These are phyloP conservation scores for Calephelis nemesis DNA, from an alignment of 1,140 invertebrate genomes.

Conservation along the genomic window DNA sequence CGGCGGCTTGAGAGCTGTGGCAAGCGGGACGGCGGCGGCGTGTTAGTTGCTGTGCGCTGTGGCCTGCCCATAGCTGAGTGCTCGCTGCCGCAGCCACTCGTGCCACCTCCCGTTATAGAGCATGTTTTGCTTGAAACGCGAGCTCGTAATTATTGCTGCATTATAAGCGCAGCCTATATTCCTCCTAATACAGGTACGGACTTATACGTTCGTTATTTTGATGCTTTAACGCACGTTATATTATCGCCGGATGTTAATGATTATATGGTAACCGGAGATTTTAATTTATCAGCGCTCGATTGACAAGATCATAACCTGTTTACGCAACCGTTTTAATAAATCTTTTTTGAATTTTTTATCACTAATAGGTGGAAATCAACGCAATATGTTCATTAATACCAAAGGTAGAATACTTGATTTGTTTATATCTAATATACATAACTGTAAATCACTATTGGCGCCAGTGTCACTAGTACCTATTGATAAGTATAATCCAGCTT, in stretches of 20 bases:
- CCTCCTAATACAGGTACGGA: neutral
- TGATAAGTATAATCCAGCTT: conserved; percentile 22
- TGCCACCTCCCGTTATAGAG: neutral
- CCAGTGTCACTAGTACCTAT: conserved; percentile 23
- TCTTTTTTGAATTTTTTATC: neutral
- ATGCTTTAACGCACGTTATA: neutral
- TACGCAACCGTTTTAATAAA: neutral
- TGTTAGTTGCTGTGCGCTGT: conserved; percentile 28
- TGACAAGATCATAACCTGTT: neutral
- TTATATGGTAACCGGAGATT: neutral
- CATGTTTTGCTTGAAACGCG: neutral
- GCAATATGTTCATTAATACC: neutral
- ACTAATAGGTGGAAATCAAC: neutral
- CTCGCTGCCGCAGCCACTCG: neutral
- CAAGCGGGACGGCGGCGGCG: conserved; percentile 29
- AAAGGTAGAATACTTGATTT: neutral
- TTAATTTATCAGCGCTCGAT: neutral
- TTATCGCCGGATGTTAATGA: neutral
- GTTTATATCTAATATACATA: neutral
- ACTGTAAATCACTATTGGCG: conserved; percentile 4
- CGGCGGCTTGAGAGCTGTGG: neutral
- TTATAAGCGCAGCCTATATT: neutral
- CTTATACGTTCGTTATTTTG: neutral
- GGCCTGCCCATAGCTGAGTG: conserved; percentile 11
- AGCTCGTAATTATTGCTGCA: neutral